These are phyloP conservation scores for Actinostola sp. DNA, from an alignment of 92 coral and sea anemone genomes.

Conservation along the genomic window DNA sequence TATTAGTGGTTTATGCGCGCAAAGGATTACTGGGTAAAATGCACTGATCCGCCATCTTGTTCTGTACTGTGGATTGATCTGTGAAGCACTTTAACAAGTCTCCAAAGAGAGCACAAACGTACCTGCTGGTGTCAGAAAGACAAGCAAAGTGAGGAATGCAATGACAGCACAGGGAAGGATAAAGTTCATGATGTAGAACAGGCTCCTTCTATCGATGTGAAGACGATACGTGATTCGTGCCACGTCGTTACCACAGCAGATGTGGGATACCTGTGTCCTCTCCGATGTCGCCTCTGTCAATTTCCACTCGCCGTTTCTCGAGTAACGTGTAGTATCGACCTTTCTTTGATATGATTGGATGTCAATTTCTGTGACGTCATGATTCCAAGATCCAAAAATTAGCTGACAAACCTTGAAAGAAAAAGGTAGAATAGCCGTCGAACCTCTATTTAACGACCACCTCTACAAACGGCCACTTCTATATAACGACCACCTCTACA, in stretches of 20 bases:
- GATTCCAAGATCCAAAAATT: conserved; percentile 95
- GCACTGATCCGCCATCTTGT: too few relatives aligned
- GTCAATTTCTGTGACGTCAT: conserved; percentile 73
- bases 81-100: too few relatives aligned
- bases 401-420: conserved; percentile 71
- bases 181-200: conserved; percentile 80
- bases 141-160: conserved; percentile 76
- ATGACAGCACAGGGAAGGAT: conserved; percentile 93
- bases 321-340: conserved; percentile 52
- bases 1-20: too few relatives aligned
- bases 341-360: conserved; percentile 53
- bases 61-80: too few relatives aligned
- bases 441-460: not conserved
- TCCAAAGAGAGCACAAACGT: conserved; percentile 10
- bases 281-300: conserved; percentile 68
- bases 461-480: too few relatives aligned
- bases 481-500: too few relatives aligned
- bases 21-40: too few relatives aligned
- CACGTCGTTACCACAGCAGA: conserved; percentile 82
- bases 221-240: conserved; percentile 78
- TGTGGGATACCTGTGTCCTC: conserved; percentile 67
- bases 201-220: conserved; percentile 69
- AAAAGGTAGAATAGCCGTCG: too few relatives aligned
- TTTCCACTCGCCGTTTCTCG: conserved; percentile 84
- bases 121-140: conserved; percentile 91